Base-by-base conservation (phyloP, 2,113 vertebrate species). In the Elephas maximus region DNA sequence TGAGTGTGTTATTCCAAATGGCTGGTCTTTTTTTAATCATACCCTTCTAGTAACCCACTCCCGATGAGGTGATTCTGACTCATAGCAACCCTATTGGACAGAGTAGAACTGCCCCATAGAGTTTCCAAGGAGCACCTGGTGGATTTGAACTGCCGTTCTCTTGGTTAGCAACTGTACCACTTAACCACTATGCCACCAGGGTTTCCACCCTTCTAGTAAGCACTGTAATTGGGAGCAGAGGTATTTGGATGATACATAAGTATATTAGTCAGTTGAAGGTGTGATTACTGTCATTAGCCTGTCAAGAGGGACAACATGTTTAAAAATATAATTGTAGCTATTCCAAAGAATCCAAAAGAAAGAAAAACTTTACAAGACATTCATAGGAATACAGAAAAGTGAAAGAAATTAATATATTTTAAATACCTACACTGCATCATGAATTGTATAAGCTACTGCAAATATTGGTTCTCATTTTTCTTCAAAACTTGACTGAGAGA, bases 311-410 rank as follows among this genome's bases (percentile, higher is more conserved):
- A 41, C 76, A 67, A 41, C 1, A 14, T 33, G 62, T 76, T 90
- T 88, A 62, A 87, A 93, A 74, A 90, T 78, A 94, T 95, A 87
- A 85, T 44, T 74, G 0, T 45, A 84, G 33, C 7, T 67, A 69
- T 83, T 51, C 51, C 45, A 79, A 24, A 91, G 37, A 26, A 78
- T 37, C 4, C 6, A 30, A 95, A 91, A 89, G 12, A 80, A 91
- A 74, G 14, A 17, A 79, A 44, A 24, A 45, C 4, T 91, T 80
- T 37, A 21, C 18, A 89, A 95, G 85, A 63, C 88, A 89, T 41
- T 53, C 69, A 73, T 37, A 91, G 28, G 23, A 44, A 37, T 3
- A 83, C 37, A 7, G 79, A 41, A 77, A 67, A 30, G 10, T 37
- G 8, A 82, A 71, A 78, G 0, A 15, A 80, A 14, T 1, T 30